These are phyloP conservation scores for Acinonyx jubatus DNA, from an alignment of 2,113 vertebrate species.

Conservation along the genomic window DNA sequence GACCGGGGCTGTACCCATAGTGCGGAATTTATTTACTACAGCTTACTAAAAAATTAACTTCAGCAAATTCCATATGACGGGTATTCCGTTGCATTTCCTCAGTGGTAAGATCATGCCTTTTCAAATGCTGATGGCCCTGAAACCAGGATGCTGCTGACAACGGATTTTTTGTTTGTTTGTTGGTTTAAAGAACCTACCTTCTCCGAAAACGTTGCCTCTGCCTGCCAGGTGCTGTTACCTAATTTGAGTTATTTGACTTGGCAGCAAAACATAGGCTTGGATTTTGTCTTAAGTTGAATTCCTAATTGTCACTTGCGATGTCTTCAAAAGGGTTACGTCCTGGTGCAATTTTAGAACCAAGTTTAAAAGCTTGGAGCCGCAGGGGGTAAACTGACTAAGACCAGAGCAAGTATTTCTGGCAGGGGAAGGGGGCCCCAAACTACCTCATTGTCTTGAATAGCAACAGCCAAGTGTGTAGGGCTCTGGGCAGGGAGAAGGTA, in stretches of 20 bases:
- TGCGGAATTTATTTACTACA: neutral
- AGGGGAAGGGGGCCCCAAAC: no score
- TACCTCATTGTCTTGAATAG: neutral
- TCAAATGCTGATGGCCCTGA: neutral
- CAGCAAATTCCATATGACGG: neutral
- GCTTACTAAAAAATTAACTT: neutral
- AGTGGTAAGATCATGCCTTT: neutral
- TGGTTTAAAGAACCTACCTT: neutral
- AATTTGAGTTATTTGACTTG: slow-evolving; percentile 66
- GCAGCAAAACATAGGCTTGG: slow-evolving; percentile 42
- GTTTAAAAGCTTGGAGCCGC: neutral
- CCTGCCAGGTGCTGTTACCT: slow-evolving; percentile 47
- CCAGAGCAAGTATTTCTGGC: neutral
- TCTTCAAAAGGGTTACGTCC: slow-evolving; percentile 69
- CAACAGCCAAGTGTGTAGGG: neutral
- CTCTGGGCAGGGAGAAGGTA: neutral
- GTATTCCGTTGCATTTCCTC: neutral
- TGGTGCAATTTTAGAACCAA: neutral
- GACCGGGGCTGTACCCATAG: neutral
- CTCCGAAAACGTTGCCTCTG: neutral
- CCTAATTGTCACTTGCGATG: slow-evolving; percentile 71
- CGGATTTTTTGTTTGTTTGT: neutral
- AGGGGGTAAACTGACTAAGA: neutral
- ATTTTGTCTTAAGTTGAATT: slow-evolving; percentile 67
- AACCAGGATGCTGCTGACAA: neutral